These are phyloP conservation scores for Salvator merianae DNA, from an alignment of 2,113 vertebrate genomes.

Conservation along the genomic window DNA sequence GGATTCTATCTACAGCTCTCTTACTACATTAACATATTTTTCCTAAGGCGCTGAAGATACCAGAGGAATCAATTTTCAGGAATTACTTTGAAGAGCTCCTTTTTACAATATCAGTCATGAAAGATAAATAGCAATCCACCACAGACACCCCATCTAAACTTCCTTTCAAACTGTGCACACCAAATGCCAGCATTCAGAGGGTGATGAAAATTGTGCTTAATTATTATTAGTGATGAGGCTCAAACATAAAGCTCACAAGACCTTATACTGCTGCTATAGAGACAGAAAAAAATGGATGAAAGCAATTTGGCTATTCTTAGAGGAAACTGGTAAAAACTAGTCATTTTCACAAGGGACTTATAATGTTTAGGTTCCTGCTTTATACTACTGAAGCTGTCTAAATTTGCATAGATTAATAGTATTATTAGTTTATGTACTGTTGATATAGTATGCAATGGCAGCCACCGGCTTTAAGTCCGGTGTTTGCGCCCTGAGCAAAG, in stretches of 20 bases:
- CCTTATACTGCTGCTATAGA: background rate
- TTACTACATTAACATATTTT: constrained; percentile 8
- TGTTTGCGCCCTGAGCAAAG: too few relatives aligned
- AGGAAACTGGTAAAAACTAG: too few relatives aligned
- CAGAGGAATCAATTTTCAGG: constrained; percentile 24
- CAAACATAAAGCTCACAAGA: too few relatives aligned
- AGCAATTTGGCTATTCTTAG: too few relatives aligned
- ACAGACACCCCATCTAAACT: constrained; percentile 34
- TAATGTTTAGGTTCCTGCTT: too few relatives aligned
- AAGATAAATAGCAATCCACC: constrained; percentile 35
- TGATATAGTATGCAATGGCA: too few relatives aligned
- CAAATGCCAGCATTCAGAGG: constrained; percentile 29
- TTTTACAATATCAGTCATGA: constrained; percentile 19
- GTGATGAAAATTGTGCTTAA: background rate
- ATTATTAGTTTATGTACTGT: too few relatives aligned
- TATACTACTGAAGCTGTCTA: too few relatives aligned
- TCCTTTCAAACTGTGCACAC: constrained; percentile 16
- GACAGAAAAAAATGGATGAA: too few relatives aligned
- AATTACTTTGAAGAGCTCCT: constrained; percentile 26
- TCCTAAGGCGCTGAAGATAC: constrained; percentile 16
- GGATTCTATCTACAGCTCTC: fast-evolving
- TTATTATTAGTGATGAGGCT: background rate
- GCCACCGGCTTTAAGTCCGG: too few relatives aligned
- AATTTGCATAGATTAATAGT: too few relatives aligned
- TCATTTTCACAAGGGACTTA: too few relatives aligned